Conservation (phyloP, 2,888 invertebrate genomes). For the Plebejus anna region DNA sequence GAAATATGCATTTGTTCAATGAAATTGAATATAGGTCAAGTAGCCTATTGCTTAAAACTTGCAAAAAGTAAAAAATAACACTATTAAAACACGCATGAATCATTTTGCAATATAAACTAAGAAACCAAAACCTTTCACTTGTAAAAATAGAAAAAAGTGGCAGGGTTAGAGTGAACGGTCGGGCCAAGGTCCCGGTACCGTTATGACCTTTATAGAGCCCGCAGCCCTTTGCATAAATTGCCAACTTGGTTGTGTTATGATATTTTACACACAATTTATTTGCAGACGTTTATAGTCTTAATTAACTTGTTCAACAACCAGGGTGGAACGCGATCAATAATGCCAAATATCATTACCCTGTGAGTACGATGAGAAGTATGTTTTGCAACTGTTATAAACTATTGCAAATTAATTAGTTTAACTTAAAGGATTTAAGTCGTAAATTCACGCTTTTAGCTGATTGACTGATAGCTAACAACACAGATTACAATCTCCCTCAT, state of each 20-base stretch:
- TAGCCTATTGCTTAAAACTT: background rate
- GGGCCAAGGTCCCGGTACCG: constrained; percentile 34
- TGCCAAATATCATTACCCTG: constrained; percentile 10
- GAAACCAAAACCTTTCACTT: constrained; percentile 29
- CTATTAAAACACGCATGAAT: background rate
- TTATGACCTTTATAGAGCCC: constrained; percentile 36
- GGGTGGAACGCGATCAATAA: constrained; percentile 17
- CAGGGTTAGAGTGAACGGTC: constrained; percentile 31
- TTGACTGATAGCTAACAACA: background rate
- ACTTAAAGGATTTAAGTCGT: too few relatives aligned
- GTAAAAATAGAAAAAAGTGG: constrained; percentile 25
- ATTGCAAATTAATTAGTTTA: background rate
- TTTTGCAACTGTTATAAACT: background rate
- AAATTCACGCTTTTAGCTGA: background rate
- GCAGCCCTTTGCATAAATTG: constrained; percentile 27
- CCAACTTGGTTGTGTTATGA: constrained; percentile 19
- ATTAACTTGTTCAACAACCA: constrained; percentile 15
- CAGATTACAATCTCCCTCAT: background rate
- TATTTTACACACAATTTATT: constrained; percentile 19
- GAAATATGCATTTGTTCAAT: too few relatives aligned
- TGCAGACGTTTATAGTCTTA: constrained; percentile 11
- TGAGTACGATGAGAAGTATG: background rate
- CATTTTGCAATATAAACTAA: background rate
- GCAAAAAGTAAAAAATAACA: background rate
- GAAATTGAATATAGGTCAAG: too few relatives aligned